Evolutionary conservation across 2,888 invertebrate species (phyloP), one percentile per base, ranked within the genome.

Genomic region (Linnaemya tessellans): DNA sequence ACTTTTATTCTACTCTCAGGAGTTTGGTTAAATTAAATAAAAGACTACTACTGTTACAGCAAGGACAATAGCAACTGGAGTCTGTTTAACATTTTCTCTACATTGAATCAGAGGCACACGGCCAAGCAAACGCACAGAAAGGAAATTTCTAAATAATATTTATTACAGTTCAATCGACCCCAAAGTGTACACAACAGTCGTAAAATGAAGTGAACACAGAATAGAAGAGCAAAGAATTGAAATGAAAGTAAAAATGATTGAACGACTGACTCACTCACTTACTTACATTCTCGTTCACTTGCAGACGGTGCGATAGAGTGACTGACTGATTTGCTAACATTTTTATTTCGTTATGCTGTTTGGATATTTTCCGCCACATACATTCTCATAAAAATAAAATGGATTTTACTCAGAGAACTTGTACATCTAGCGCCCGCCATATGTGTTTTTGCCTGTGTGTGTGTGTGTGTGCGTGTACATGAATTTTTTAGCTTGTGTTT

Each of bases 161-260:
- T 65, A 77, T 82, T 71, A 58, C 70, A 64, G 65, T 82, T 82
- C 77, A 82, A 77, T 82, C 58, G 77, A 77, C 62, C 70, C 70
- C 64, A 56, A 75, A 67, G 22, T 43, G 54, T 64, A 62, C 46
- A 60, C 35, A 54, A 43, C 65, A 75, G 43, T 65, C 75, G 41
- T 62, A 41, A 51, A 60, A 49, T 68, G 20, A 78, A 60, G 11
- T 67, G 43, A 46, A 60, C 20, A 18, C 7, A 15, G 4, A 18
- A 58, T 8, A 56, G 38, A 60, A 74, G 67, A 74, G 67, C 51
- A 71, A 80, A 46, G 54, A 56, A 71, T 46, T 71, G 56, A 80
- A 80, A 65, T 65, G 65, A 73, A 80, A 80, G 80, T 65, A 80
- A 80, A 64, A 71, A 56, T 46, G 46, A 18, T 22, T 46, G 11